Base-by-base conservation (phyloP, 2,888 invertebrate species). In the Rotaria socialis region DNA sequence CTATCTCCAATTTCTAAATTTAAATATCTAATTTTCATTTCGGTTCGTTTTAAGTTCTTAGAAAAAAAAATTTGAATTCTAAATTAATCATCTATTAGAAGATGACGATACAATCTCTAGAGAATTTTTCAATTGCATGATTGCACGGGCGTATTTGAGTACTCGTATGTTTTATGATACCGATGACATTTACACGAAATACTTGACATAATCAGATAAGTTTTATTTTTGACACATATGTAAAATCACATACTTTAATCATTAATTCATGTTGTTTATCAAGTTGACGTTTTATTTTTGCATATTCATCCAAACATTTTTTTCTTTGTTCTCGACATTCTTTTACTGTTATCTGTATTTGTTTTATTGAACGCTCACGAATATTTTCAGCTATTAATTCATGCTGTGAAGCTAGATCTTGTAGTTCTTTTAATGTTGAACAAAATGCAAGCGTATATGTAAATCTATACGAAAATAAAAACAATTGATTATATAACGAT, bases 311-410 rank as follows among this genome's bases (percentile, higher is more conserved):
- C 6, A 52, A 55, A 55, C 84, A 55, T 84, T 90, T 89, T 88
- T 89, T 90, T 84, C 90, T 87, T 55, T 90, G 90, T 27, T 88
- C 87, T 90, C 96, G 94, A 90, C 97, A 93, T 90, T 97, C 96
- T 92, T 95, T 95, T 87, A 95, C 94, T 90, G 96, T 94, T 89
- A 94, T 93, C 89, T 94, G 94, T 89, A 97, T 93, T 92, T 96
- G 96, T 90, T 95, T 94, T 88, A 95, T 94, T 87, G 98, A 96
- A 91, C 94, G 94, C 86, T 94, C 94, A 92, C 95, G 95, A 89
- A 98, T 93, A 91, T 95, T 96, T 93, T 99, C 99, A 85, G 97
- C 96, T 87, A 99, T 96, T 87, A 96, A 94, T 92, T 99, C 99
- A 90, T 98, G 95, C 92, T 99, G 99, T 27, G 97, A 96, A 60